These are phyloP conservation scores for Elephas maximus DNA, from an alignment of 2,113 vertebrate genomes.

Conservation along the genomic window DNA sequence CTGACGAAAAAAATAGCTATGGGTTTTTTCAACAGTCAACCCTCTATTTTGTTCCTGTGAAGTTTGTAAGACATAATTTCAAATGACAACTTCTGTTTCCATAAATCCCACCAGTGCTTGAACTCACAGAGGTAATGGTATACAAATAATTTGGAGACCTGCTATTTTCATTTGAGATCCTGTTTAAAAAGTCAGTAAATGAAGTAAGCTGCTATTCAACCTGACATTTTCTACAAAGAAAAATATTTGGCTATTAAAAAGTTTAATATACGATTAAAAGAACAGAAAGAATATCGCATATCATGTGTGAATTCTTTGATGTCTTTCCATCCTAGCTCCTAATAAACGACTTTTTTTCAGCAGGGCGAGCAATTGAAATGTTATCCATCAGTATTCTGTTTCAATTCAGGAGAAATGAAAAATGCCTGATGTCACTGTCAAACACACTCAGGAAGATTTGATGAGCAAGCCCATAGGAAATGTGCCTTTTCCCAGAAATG, in stretches of 20 bases:
- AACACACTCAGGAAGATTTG: constrained; percentile 50
- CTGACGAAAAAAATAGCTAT: neutral
- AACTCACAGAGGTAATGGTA: constrained; percentile 17
- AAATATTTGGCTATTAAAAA: constrained; percentile 51
- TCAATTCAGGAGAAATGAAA: constrained; percentile 69
- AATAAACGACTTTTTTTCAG: constrained; percentile 66
- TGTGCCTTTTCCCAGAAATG: constrained; percentile 51
- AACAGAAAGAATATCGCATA: constrained; percentile 13
- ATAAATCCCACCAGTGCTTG: neutral
- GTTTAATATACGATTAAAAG: constrained; percentile 42
- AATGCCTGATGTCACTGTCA: constrained; percentile 68
- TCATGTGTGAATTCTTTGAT: constrained; percentile 42
- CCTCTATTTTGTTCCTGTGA: constrained; percentile 1
- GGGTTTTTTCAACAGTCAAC: neutral
- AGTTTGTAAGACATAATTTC: constrained; percentile 21
- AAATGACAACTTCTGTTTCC: constrained; percentile 49
- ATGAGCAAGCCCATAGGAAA: constrained; percentile 54
- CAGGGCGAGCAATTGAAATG: constrained; percentile 34
- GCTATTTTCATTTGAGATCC: neutral
- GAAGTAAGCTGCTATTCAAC: neutral
- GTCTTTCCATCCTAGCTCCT: constrained; percentile 48
- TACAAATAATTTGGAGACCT: neutral
- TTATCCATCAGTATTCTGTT: constrained; percentile 60
- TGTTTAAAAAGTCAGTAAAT: constrained; percentile 6
- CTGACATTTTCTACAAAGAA: neutral